Percentiles rank a stretch among this genome's conserved stretches.
These are phyloP conservation scores for Drosophila sproati DNA, from an alignment of 1,140 invertebrate species.

Conservation along the genomic window DNA sequence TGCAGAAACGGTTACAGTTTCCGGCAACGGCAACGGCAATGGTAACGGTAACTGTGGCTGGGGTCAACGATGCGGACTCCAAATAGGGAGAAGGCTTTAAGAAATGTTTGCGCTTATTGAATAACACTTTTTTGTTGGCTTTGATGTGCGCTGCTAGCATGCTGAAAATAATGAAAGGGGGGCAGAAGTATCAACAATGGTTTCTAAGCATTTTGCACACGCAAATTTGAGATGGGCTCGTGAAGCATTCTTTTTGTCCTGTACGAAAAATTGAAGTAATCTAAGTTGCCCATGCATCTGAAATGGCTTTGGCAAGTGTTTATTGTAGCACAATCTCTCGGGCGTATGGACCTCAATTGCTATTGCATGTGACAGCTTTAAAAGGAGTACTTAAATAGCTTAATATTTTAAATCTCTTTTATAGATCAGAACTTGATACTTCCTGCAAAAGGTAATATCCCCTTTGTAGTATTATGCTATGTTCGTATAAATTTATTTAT, in stretches of 20 bases:
- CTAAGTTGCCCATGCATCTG: not conserved
- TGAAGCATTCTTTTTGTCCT: not conserved
- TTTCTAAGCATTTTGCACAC: not conserved
- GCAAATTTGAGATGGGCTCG: slow-evolving; percentile 13
- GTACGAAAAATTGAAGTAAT: not conserved
- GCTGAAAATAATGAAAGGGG: too few relatives aligned
- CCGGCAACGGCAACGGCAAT: slow-evolving; percentile 13
- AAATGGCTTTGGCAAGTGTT: not conserved
- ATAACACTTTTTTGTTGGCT: slow-evolving; percentile 26
- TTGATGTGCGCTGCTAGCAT: slow-evolving; percentile 21
- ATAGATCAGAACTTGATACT: too few relatives aligned
- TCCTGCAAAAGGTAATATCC: too few relatives aligned
- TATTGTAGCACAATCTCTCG: slow-evolving; percentile 17
- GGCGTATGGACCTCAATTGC: not conserved
- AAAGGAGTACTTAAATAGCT: not conserved
- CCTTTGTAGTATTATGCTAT: too few relatives aligned
- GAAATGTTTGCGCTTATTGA: slow-evolving; percentile 50
- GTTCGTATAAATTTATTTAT: too few relatives aligned
- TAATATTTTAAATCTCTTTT: too few relatives aligned
- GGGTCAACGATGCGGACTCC: slow-evolving; percentile 1
- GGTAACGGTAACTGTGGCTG: slow-evolving; percentile 4
- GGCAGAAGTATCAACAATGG: not conserved
- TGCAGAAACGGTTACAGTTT: slow-evolving; percentile 7
- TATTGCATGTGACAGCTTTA: not conserved
- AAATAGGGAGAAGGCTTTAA: slow-evolving; percentile 54